Evolutionary conservation across 2,113 vertebrate species (phyloP).

Genomic region (Siniperca knerii): DNA sequence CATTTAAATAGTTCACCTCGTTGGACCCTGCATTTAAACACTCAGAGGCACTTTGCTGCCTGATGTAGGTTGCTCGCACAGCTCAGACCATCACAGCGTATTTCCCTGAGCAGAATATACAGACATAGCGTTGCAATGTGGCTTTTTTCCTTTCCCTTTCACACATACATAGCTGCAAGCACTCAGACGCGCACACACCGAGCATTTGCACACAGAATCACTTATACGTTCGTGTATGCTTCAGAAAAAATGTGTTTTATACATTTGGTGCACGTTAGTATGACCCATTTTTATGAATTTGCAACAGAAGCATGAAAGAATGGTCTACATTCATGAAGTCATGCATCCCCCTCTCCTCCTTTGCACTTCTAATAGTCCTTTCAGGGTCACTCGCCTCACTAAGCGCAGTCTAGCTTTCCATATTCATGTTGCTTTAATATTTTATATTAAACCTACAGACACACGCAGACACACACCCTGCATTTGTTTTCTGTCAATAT

Average conservation of each 20-base stretch:
- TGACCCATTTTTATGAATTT: conserved; percentile 68
- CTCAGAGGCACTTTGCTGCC: conserved; percentile 61
- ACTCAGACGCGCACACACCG: background rate
- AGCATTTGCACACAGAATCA: background rate
- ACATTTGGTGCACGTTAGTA: background rate
- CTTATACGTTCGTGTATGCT: background rate
- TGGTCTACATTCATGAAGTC: conserved; percentile 49
- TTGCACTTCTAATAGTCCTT: conserved; percentile 16
- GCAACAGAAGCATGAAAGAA: conserved; percentile 36
- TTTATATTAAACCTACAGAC: background rate
- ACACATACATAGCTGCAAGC: conserved; percentile 5
- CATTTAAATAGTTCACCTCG: conserved; percentile 58
- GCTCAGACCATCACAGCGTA: conserved; percentile 41
- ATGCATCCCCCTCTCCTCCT: background rate
- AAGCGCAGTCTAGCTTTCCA: background rate
- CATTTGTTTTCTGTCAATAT: conserved; percentile 7
- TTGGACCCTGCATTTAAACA: conserved; percentile 63
- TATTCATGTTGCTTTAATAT: conserved; percentile 3
- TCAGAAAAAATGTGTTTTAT: conserved; percentile 12
- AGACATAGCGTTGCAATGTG: conserved; percentile 12
- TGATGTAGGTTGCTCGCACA: conserved; percentile 46
- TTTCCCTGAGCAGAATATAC: conserved; percentile 45
- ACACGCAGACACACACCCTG: background rate
- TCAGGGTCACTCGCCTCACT: background rate
- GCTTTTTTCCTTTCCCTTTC: background rate